These are phyloP conservation scores for Rhaphigaster nebulosa DNA, from an alignment of 2,888 invertebrate genomes.

Conservation along the genomic window DNA sequence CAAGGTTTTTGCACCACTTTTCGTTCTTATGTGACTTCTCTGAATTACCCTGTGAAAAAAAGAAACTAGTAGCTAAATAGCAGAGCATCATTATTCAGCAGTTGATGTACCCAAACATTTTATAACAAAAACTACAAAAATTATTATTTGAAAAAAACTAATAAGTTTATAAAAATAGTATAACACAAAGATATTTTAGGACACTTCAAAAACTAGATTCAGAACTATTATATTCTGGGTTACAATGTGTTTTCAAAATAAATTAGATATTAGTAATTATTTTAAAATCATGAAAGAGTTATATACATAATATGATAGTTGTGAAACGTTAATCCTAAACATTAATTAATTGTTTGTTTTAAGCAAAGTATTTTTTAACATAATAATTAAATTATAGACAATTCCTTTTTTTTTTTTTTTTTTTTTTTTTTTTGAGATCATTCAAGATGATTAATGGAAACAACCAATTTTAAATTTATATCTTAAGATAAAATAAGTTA, in stretches of 20 bases:
- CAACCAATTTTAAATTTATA: too few relatives aligned
- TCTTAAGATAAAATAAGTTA: not conserved
- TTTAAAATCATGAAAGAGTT: too few relatives aligned
- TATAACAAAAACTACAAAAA: not conserved
- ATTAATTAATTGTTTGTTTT: too few relatives aligned
- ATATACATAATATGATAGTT: too few relatives aligned
- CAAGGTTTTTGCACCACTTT: constrained; percentile 6
- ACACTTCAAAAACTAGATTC: not conserved
- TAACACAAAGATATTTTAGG: not conserved
- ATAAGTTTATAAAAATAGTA: not conserved
- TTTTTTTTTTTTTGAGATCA: too few relatives aligned
- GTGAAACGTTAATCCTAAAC: too few relatives aligned
- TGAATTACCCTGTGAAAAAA: not conserved
- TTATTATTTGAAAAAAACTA: not conserved
- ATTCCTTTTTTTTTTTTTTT: not conserved
- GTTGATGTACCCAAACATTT: not conserved
- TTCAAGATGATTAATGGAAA: too few relatives aligned
- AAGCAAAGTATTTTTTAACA: too few relatives aligned
- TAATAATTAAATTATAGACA: too few relatives aligned
- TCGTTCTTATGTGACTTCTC: not conserved
- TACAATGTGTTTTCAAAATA: not conserved
- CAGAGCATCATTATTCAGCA: not conserved
- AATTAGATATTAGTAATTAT: not conserved
- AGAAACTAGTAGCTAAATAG: not conserved
- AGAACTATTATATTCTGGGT: not conserved